A percentile compares a stretch with the other conserved stretches of the same genome.
Evolutionary conservation across 1,140 invertebrate species (phyloP).

Genomic region (Samia ricini): DNA sequence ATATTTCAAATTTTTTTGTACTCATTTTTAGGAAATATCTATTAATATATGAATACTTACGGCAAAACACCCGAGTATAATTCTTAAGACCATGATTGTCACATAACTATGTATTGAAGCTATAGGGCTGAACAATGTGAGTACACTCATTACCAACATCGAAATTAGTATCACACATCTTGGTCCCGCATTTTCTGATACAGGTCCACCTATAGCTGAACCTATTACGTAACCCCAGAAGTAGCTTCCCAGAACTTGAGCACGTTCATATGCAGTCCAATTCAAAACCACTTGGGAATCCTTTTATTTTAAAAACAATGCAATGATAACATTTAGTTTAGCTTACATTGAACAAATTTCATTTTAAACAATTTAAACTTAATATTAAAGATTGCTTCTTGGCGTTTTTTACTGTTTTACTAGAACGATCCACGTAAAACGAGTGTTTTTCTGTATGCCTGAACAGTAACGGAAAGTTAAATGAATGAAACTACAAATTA

Average conservation of each 20-base stretch:
- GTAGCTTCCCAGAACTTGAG: constrained; percentile 16
- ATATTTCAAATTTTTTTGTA: too few relatives aligned
- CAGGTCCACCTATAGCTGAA: constrained; percentile 13
- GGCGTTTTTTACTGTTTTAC: too few relatives aligned
- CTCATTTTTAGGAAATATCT: too few relatives aligned
- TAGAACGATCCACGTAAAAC: too few relatives aligned
- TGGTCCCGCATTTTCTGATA: constrained; percentile 14
- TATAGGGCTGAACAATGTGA: constrained; percentile 17
- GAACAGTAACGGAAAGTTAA: too few relatives aligned
- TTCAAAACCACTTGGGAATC: constrained; percentile 13
- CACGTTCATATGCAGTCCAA: constrained; percentile 22
- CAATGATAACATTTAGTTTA: background rate
- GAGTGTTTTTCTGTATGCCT: too few relatives aligned
- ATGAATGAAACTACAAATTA: too few relatives aligned
- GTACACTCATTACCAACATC: constrained; percentile 7
- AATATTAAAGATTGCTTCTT: too few relatives aligned
- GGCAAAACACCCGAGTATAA: constrained; percentile 18
- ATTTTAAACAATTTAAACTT: too few relatives aligned
- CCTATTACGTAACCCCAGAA: constrained; percentile 25
- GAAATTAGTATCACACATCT: constrained; percentile 4
- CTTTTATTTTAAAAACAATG: constrained; percentile 11
- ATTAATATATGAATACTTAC: constrained; percentile 11
- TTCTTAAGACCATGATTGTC: constrained; percentile 16
- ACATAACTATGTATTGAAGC: constrained; percentile 20
- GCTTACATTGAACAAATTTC: too few relatives aligned